Base-by-base conservation (phyloP, 1,140 invertebrate species). In the Pogonomyrmex barbatus region DNA sequence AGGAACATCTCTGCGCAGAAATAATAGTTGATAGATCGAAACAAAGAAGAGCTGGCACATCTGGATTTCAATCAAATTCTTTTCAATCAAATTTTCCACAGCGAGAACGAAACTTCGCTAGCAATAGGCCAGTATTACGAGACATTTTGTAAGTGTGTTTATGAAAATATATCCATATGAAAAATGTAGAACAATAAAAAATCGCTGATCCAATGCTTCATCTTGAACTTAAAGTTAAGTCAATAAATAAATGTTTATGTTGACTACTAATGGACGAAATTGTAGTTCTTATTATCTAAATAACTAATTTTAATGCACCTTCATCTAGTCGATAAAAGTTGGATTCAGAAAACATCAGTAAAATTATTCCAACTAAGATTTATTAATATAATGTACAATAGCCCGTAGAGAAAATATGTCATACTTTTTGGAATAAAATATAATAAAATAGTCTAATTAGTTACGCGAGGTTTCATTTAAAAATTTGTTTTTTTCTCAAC, bases 401-500 rank as follows among this genome's bases (percentile, higher is more conserved):
- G 24, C 24, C 24, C 24, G n/a, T 47, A 9, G 12, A 67, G 14
- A 52, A 79, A 24, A 12, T 62, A 63, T 4, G 12, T 3, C 9
- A 42, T 24, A 39, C 6, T 75, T 30, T 52, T 79, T 24, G 8
- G 6, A 50, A 68, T 39, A 42, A 78, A 12, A 0, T 3, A 63
- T 45, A 58, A 81, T 33, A 81, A 70, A 68, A 54, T 42, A 50
- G 3, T 42, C 30, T 42, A 10, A n/a, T 30, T 14, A 47, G 1
- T 5, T 58, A 24, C 24, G 17, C 30, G 6, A 83, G 2, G 4
- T 14, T 42, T 65, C 17, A 4, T 36, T 78, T 56, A 52, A 50
- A 47, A n/a, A 89, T 36, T 24, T 62, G 85, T 82, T 90, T 87
- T 91, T 90, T 87, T 94, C 91, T 73, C 93, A 89, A 39, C 93